phyloP scores from a whole-genome alignment of 2,113 vertebrate genomes.

The Oriolus oriolus region DNA sequence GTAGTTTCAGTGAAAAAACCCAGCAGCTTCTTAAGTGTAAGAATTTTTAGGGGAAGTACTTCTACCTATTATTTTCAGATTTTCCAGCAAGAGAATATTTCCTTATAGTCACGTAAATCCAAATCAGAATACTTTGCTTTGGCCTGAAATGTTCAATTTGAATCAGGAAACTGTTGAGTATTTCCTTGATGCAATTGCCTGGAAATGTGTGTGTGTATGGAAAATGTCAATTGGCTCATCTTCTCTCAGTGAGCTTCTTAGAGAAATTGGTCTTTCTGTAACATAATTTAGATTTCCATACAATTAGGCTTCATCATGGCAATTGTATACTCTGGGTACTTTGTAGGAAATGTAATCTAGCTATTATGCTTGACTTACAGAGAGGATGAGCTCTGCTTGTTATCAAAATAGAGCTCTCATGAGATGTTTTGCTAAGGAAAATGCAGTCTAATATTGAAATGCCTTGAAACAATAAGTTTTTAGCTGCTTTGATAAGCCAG shows the following conservation, averaged over 20 bases:
- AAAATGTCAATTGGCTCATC: background rate
- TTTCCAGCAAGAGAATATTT: background rate
- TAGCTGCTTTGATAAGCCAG: background rate
- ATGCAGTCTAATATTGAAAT: background rate
- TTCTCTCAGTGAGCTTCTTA: background rate
- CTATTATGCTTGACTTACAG: background rate
- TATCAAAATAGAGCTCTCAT: background rate
- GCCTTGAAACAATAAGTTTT: background rate
- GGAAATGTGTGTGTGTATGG: background rate
- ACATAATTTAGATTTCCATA: background rate
- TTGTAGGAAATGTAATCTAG: background rate
- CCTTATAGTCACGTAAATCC: background rate
- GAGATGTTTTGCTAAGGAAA: background rate
- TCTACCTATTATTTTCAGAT: background rate
- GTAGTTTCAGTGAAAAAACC: background rate
- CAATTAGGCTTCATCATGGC: background rate
- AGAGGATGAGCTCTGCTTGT: background rate
- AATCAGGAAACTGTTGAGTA: background rate
- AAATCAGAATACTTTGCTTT: background rate
- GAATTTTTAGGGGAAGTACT: background rate
- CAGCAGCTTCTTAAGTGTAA: background rate
- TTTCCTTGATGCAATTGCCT: background rate
- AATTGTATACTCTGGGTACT: background rate
- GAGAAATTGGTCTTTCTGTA: background rate
- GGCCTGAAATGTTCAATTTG: background rate